Conservation (phyloP, 2,113 vertebrate species). For the Nymphicus hollandicus region DNA sequence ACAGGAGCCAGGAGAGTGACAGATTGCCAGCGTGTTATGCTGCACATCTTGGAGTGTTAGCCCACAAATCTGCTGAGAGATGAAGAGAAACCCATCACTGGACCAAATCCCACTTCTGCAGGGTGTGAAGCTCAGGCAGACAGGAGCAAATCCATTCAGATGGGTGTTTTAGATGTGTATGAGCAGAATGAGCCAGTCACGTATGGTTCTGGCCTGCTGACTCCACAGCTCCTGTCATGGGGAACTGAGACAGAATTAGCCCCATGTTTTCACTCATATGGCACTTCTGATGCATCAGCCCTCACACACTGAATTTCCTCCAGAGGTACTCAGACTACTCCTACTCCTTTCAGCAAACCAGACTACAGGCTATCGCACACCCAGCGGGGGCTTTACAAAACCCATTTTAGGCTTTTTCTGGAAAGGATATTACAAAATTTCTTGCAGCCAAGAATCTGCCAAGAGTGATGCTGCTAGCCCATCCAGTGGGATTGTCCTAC, state of each 20-base stretch:
- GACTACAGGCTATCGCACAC: neutral
- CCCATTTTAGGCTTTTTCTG: neutral
- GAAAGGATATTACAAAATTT: neutral
- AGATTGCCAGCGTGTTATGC: conserved; percentile 33
- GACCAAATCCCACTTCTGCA: conserved; percentile 21
- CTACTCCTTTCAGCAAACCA: neutral
- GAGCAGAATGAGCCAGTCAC: neutral
- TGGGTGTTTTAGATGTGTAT: neutral
- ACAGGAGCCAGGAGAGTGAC: conserved; percentile 38
- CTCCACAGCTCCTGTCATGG: neutral
- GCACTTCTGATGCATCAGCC: neutral
- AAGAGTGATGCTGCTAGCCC: neutral
- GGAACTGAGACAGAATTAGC: neutral
- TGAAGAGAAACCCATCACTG: neutral
- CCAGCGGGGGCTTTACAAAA: neutral
- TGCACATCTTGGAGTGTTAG: conserved; percentile 58
- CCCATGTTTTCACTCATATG: fast-evolving
- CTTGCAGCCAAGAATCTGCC: neutral
- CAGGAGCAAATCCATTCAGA: neutral
- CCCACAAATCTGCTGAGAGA: conserved; percentile 62
- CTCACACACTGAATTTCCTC: neutral
- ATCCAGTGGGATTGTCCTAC: neutral
- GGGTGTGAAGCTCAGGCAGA: neutral
- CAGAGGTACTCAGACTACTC: neutral
- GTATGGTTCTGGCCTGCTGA: neutral